A percentile compares a stretch with the other conserved stretches of the same genome.
Evolutionary conservation across 2,113 vertebrate species (phyloP).

Genomic region (Pteruthius melanotis): DNA sequence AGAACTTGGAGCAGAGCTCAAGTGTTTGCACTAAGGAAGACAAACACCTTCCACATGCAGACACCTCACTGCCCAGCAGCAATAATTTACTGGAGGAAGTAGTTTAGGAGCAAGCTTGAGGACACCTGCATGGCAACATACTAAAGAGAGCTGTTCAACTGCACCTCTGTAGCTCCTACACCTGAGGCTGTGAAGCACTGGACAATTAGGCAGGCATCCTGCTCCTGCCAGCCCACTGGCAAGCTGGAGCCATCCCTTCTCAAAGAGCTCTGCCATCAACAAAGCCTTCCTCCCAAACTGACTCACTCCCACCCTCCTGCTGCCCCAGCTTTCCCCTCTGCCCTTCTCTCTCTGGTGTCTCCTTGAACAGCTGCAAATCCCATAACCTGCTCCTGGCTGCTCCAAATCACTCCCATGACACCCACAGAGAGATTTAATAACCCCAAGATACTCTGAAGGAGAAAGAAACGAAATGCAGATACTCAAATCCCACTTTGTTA

Average conservation of each 20-base stretch:
- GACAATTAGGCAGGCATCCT: neutral
- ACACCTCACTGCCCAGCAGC: neutral
- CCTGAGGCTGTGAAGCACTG: neutral
- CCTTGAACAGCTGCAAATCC: neutral
- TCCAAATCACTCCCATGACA: neutral
- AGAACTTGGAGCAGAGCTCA: neutral
- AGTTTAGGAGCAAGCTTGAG: neutral
- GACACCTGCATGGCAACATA: neutral
- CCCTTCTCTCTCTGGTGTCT: neutral
- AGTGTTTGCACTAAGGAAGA: neutral
- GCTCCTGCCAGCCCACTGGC: neutral
- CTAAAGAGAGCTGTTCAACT: neutral
- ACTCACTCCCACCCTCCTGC: neutral
- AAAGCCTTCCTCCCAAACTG: neutral
- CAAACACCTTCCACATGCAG: neutral
- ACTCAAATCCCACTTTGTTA: neutral
- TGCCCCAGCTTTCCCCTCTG: neutral
- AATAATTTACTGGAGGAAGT: neutral
- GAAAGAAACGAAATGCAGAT: neutral
- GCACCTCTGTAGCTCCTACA: neutral
- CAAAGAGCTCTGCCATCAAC: neutral
- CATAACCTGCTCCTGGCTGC: neutral
- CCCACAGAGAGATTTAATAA: neutral
- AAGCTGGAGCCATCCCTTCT: neutral
- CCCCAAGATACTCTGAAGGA: neutral